phyloP scores from a whole-genome alignment of 2,113 vertebrate species.

The Amia ocellicauda region DNA sequence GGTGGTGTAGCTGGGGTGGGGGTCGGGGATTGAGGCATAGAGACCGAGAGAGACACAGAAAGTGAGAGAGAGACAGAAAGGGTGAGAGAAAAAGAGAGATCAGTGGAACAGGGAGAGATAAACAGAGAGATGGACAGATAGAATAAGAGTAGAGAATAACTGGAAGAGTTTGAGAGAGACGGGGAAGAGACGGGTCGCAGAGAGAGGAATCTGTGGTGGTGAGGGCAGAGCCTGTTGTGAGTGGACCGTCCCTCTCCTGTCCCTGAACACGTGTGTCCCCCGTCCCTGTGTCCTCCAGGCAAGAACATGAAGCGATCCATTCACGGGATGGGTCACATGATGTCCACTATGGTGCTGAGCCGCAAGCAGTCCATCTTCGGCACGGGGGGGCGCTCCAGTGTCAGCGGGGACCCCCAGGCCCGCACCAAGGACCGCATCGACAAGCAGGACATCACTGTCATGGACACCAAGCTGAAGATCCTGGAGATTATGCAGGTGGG shows the following conservation, averaged over 20 bases:
- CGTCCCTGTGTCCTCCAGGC: slow-evolving; percentile 45
- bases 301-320: slow-evolving; percentile 92
- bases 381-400: slow-evolving; percentile 49
- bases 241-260: too few species aligned
- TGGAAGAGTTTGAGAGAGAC: too few species aligned
- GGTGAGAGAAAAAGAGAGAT: too few species aligned
- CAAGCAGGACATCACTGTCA: slow-evolving; percentile 87
- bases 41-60: not conserved
- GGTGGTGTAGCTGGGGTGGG: not conserved
- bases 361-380: slow-evolving; percentile 86
- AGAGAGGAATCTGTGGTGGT: not conserved
- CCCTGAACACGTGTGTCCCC: not conserved
- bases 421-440: slow-evolving; percentile 79
- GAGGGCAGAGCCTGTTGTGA: not conserved
- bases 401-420: slow-evolving; percentile 60
- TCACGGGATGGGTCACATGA: slow-evolving; percentile 94
- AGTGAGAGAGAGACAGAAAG: not conserved
- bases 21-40: not conserved
- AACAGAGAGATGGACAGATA: too few species aligned
- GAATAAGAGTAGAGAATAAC: not conserved
- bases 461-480: slow-evolving; percentile 98
- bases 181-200: too few species aligned
- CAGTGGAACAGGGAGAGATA: too few species aligned
- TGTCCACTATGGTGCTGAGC: slow-evolving; percentile 97
- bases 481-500: slow-evolving; percentile 91